Conservation (phyloP, 2,797 vertebrate species). For the Schizopygopsis malacanthus region DNA sequence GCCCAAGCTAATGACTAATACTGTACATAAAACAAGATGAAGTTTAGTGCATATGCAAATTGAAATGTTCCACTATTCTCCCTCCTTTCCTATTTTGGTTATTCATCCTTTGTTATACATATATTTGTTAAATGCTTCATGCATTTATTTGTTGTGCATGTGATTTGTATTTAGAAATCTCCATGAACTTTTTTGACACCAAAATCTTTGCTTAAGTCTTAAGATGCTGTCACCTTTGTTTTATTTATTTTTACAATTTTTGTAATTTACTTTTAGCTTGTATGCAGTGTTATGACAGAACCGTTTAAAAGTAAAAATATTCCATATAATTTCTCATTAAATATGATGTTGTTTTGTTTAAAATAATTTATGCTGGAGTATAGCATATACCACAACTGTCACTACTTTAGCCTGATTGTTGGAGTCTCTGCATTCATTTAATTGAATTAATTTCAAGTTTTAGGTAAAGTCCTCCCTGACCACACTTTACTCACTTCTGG, state of each 20-base stretch:
- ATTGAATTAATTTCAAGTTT: neutral
- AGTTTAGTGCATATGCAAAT: neutral
- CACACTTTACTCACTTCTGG: conserved; percentile 20
- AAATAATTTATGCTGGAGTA: neutral
- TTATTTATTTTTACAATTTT: neutral
- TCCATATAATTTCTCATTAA: neutral
- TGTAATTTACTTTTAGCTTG: neutral
- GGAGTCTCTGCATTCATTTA: neutral
- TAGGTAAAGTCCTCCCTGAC: neutral
- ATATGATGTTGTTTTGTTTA: neutral
- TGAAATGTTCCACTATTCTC: neutral
- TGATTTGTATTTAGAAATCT: conserved; percentile 13
- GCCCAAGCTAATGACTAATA: neutral
- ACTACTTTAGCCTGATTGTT: neutral
- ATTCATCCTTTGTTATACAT: neutral
- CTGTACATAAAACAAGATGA: neutral
- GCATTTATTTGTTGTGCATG: neutral
- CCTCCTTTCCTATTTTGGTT: neutral
- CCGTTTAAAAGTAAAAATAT: neutral
- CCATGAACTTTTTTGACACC: neutral
- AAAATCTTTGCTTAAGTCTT: neutral
- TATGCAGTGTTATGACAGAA: neutral
- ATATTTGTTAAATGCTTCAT: neutral
- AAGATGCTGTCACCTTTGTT: neutral
- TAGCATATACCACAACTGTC: neutral